Percentiles rank a stretch among this genome's conserved stretches.
These are phyloP conservation scores for Leptoteleia sp. DNA, from an alignment of 1,140 invertebrate genomes.

Conservation along the genomic window DNA sequence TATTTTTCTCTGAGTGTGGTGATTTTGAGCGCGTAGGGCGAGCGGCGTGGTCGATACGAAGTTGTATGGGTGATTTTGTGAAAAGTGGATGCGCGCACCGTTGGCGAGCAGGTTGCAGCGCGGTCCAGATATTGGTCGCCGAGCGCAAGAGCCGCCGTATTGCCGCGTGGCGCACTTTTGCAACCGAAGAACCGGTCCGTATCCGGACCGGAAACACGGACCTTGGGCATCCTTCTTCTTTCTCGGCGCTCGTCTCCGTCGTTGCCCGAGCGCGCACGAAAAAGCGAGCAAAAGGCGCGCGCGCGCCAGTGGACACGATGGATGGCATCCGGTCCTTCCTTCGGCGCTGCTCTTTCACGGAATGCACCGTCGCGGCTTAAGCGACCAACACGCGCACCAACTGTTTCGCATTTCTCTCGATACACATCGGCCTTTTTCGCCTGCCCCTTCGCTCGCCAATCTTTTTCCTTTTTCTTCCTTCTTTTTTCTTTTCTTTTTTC, in stretches of 20 bases:
- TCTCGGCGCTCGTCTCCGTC: slow-evolving; percentile 54
- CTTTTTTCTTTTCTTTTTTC: too few species aligned
- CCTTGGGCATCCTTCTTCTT: slow-evolving; percentile 73
- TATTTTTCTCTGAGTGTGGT: too few species aligned
- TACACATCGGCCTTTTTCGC: too few species aligned
- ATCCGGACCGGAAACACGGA: slow-evolving; percentile 80
- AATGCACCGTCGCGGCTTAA: slow-evolving; percentile 60
- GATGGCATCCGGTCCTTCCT: slow-evolving; percentile 77
- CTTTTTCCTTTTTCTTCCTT: background rate
- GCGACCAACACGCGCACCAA: slow-evolving; percentile 35
- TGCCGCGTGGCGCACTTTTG: slow-evolving; percentile 30
- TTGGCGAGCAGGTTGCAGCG: slow-evolving; percentile 1
- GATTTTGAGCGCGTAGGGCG: too few species aligned
- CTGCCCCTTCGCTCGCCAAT: background rate
- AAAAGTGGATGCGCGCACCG: slow-evolving; percentile 10
- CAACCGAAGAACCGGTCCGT: slow-evolving; percentile 78
- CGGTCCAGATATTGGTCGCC: slow-evolving; percentile 41
- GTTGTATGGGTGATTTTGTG: slow-evolving; percentile 12
- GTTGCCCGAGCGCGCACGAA: slow-evolving; percentile 69
- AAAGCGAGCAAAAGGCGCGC: slow-evolving; percentile 75
- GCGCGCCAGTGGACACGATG: slow-evolving; percentile 73
- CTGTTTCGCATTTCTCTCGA: slow-evolving; percentile 39
- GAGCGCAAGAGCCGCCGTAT: slow-evolving; percentile 3
- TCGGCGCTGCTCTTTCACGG: slow-evolving; percentile 62
- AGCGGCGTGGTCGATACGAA: too few species aligned